These are phyloP conservation scores for Orgyia antiqua DNA, from an alignment of 2,888 invertebrate genomes.

Conservation along the genomic window DNA sequence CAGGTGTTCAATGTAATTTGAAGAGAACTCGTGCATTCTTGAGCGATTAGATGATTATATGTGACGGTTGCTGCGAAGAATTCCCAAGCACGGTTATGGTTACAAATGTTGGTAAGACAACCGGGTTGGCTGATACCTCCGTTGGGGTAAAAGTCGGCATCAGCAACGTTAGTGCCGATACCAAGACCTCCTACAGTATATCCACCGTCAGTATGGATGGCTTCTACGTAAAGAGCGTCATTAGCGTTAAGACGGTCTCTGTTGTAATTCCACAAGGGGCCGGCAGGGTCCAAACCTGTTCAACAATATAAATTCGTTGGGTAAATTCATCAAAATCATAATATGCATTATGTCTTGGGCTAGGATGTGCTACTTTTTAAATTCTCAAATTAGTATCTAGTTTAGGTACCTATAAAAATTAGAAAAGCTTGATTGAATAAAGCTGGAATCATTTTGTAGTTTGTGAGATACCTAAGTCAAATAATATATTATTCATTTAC, in stretches of 20 bases:
- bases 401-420: too few relatives aligned
- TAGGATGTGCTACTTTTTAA: too few relatives aligned
- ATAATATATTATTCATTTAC: too few relatives aligned
- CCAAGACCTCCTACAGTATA: slow-evolving; percentile 57
- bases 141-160: slow-evolving; percentile 80
- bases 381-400: too few relatives aligned
- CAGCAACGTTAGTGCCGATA: slow-evolving; percentile 65
- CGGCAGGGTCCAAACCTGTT: slow-evolving; percentile 54
- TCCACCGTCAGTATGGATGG: slow-evolving; percentile 65
- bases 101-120: slow-evolving; percentile 43
- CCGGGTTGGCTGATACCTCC: slow-evolving; percentile 65
- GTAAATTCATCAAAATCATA: too few relatives aligned
- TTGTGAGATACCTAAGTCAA: too few relatives aligned
- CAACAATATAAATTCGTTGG: too few relatives aligned
- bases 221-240: slow-evolving; percentile 58
- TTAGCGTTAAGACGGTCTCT: slow-evolving; percentile 30
- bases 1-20: slow-evolving; percentile 46
- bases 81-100: slow-evolving; percentile 55
- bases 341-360: too few relatives aligned
- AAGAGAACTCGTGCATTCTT: slow-evolving; percentile 29
- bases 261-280: slow-evolving; percentile 47
- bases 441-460: too few relatives aligned
- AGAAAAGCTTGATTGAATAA: too few relatives aligned
- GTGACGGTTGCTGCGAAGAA: slow-evolving; percentile 48
- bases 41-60: slow-evolving; percentile 46